These are phyloP conservation scores for Apostichopus parvimensis DNA, from an alignment of 35 echinoderm and acorn worm genomes.

Conservation along the genomic window DNA sequence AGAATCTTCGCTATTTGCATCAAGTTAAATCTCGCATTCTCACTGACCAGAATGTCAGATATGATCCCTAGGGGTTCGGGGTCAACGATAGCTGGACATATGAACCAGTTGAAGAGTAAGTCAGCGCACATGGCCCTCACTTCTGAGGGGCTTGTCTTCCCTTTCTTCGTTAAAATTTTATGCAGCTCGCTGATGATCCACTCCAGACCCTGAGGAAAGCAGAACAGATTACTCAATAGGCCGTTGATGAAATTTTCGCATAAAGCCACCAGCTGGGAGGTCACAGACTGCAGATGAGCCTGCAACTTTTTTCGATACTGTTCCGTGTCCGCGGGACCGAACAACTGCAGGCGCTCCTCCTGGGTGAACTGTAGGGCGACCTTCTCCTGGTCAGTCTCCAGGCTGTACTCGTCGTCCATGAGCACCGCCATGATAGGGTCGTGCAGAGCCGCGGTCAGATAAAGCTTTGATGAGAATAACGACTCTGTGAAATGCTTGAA, in stretches of 20 bases:
- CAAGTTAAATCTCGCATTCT: conserved; percentile 88
- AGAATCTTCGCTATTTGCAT: conserved; percentile 97
- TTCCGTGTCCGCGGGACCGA: conserved; percentile 65
- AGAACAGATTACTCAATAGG: conserved; percentile 79
- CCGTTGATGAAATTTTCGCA: conserved; percentile 92
- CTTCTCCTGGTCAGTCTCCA: conserved; percentile 89
- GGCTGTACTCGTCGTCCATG: conserved; percentile 81
- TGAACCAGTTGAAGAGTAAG: conserved; percentile 80
- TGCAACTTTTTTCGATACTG: conserved; percentile 74
- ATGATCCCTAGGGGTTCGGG: conserved; percentile 93
- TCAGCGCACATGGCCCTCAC: conserved; percentile 89
- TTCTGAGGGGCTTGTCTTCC: conserved; percentile 64
- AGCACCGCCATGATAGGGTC: conserved; percentile 92
- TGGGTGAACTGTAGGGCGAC: conserved; percentile 73
- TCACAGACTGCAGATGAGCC: conserved; percentile 64
- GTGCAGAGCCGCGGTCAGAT: conserved; percentile 94
- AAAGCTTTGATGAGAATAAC: conserved; percentile 80
- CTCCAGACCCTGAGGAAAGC: conserved; percentile 91
- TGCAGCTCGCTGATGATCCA: conserved; percentile 95
- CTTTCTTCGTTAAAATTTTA: conserved; percentile 75
- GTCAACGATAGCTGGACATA: conserved; percentile 90
- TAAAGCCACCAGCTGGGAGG: conserved; percentile 67
- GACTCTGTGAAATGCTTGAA: conserved; percentile 91
- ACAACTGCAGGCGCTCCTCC: conserved; percentile 73
- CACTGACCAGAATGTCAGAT: conserved; percentile 92